These are phyloP conservation scores for Rotaria magnacalcarata DNA, from an alignment of 2,888 invertebrate genomes.

Conservation along the genomic window DNA sequence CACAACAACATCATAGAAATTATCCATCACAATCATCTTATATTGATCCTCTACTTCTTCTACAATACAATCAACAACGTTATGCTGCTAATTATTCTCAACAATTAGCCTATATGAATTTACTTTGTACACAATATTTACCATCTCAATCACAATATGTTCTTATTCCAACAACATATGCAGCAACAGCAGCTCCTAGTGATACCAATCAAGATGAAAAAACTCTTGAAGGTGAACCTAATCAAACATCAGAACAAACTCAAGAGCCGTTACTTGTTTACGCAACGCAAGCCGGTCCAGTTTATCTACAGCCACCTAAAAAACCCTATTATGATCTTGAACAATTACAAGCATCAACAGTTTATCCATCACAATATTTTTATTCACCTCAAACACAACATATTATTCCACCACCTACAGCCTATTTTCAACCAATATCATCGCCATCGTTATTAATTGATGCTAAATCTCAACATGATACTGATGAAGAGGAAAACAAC, in stretches of 20 bases:
- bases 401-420: not conserved
- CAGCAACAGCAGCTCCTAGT: not conserved
- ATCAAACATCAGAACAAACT: not conserved
- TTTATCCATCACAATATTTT: not conserved
- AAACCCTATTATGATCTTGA: not conserved
- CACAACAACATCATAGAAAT: not conserved
- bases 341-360: not conserved
- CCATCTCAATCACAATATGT: not conserved
- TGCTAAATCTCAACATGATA: not conserved
- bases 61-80: slow-evolving; percentile 13
- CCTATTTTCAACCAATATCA: not conserved
- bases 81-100: not conserved
- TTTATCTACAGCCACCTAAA: not conserved
- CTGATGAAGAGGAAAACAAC: not conserved
- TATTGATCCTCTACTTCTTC: not conserved
- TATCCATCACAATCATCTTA: slow-evolving; percentile 1
- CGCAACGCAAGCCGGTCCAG: not conserved
- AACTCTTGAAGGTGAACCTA: not conserved
- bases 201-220: not conserved
- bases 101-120: not conserved
- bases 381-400: not conserved
- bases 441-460: not conserved
- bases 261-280: slow-evolving; percentile 17
- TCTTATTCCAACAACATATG: not conserved
- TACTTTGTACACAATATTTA: not conserved